A percentile compares a stretch with the other conserved stretches of the same genome.
phyloP scores from a whole-genome alignment of 2,888 invertebrate genomes.

The Eristalis tenax region DNA sequence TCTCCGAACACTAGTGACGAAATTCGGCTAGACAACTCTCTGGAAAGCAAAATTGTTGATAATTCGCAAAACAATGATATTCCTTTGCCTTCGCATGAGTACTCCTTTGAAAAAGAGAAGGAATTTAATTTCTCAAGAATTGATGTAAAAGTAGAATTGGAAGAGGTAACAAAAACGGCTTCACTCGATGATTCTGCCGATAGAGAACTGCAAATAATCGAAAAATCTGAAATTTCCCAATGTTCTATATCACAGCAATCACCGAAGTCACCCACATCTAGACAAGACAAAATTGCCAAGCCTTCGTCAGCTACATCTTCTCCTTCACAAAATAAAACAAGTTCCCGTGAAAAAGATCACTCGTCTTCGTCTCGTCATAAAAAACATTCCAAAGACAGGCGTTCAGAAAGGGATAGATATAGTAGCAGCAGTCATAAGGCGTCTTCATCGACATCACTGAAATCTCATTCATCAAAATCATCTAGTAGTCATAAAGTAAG shows the following conservation, averaged over 20 bases:
- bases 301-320: constrained; percentile 53
- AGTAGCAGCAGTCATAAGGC: constrained; percentile 71
- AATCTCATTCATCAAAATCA: constrained; percentile 73
- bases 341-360: constrained; percentile 45
- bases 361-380: constrained; percentile 76
- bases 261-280: constrained; percentile 16
- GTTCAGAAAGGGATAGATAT: constrained; percentile 60
- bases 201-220: constrained; percentile 56
- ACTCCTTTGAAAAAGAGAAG: constrained; percentile 49
- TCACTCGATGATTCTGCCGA: constrained; percentile 56
- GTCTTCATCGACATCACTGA: constrained; percentile 48
- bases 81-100: constrained; percentile 51
- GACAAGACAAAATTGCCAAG: constrained; percentile 29
- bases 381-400: constrained; percentile 74
- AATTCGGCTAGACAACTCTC: constrained; percentile 20
- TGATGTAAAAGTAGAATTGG: constrained; percentile 54
- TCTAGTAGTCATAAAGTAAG: constrained; percentile 66
- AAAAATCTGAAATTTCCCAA: constrained; percentile 63
- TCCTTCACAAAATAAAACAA: constrained; percentile 39
- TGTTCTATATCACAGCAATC: constrained; percentile 60
- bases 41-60: constrained; percentile 44
- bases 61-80: constrained; percentile 35
- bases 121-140: constrained; percentile 65
- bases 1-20: constrained; percentile 63
- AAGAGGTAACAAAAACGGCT: constrained; percentile 51